phyloP scores from a whole-genome alignment of 2,888 invertebrate genomes.

The Phyllotreta striolata region DNA sequence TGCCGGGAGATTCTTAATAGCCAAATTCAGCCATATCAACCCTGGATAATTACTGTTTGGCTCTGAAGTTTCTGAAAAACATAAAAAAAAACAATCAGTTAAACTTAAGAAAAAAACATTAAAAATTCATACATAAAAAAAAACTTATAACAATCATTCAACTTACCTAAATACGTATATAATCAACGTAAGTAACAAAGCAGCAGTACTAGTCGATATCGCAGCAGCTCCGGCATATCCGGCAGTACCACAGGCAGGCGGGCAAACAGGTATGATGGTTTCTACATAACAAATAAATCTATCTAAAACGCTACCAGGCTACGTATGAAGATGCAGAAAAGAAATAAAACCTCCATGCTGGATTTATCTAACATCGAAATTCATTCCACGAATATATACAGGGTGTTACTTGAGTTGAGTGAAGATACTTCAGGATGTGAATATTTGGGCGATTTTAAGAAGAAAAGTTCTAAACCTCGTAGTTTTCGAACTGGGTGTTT shows the following conservation, averaged over 20 bases:
- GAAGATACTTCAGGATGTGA: no score
- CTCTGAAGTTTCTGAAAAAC: constrained; percentile 72
- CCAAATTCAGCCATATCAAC: constrained; percentile 63
- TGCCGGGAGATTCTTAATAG: constrained; percentile 35
- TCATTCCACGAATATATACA: neutral
- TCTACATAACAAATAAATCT: constrained; percentile 67
- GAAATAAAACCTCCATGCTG: constrained; percentile 5
- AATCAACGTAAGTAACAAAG: constrained; percentile 63
- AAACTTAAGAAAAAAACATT: constrained; percentile 40
- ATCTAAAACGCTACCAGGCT: constrained; percentile 39
- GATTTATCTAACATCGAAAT: neutral
- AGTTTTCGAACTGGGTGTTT: no score
- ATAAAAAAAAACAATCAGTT: constrained; percentile 46
- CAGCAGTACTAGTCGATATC: constrained; percentile 64
- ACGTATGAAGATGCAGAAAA: constrained; percentile 19
- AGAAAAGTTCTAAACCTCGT: no score
- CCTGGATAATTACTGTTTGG: constrained; percentile 79
- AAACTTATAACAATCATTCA: constrained; percentile 41
- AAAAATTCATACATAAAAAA: constrained; percentile 2
- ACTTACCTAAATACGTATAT: constrained; percentile 63
- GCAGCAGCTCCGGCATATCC: constrained; percentile 68
- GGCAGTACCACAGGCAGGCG: constrained; percentile 86
- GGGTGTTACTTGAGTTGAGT: no score
- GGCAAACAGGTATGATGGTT: constrained; percentile 90
- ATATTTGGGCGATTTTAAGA: no score